Base-by-base conservation (phyloP, 30 jellyfish, hydroid and myxozoan species). In the Cassiopea xamachana region DNA sequence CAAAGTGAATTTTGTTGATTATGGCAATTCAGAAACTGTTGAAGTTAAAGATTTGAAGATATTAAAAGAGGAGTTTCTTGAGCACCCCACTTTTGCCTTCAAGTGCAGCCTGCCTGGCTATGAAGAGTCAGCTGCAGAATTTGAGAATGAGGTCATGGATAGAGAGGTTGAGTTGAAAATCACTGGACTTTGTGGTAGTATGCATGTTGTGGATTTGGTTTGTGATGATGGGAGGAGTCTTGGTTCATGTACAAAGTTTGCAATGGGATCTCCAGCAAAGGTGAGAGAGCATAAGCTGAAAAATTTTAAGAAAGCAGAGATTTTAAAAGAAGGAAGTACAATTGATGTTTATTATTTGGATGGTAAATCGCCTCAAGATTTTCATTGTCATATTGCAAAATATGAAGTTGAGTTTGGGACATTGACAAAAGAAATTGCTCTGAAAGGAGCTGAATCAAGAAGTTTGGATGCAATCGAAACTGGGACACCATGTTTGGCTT, bases 1-100 rank as follows among this genome's bases (percentile, higher is more conserved):
- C 49, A 80, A 77, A 12, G 92, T 88, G 15, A 39, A 43, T 1
- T 88, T 79, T 79, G 96, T 88, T 2, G 96, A 88, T 55, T 88
- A 88, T 61, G 96, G 96, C 45, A 88, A 88, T 58, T 19, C 49
- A 17, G 87, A 81, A 8, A 69, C 60, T 1, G 72, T 62, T 2
- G 49, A 48, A 6, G 73, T 73, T n/a, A 46, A 60, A 7, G 82
- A 80, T 17, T 51, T 88, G 80, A 73, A 58, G 59, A 72, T 16
- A 58, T 43, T 79, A 46, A 73, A 60, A 1, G 87, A 73, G 12
- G 91, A 70, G 13, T 80, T 79, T 48, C 4, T 47, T 84, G 60
- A 78, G 18, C 58, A 4, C 3, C 87, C 87, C 1, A 69, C 71
- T 12, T 50, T 83, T 55, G 90, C 86, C 1, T 17, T 88, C 15